These are phyloP conservation scores for Tanytarsus gracilentus DNA, from an alignment of 2,888 invertebrate species.

Conservation along the genomic window DNA sequence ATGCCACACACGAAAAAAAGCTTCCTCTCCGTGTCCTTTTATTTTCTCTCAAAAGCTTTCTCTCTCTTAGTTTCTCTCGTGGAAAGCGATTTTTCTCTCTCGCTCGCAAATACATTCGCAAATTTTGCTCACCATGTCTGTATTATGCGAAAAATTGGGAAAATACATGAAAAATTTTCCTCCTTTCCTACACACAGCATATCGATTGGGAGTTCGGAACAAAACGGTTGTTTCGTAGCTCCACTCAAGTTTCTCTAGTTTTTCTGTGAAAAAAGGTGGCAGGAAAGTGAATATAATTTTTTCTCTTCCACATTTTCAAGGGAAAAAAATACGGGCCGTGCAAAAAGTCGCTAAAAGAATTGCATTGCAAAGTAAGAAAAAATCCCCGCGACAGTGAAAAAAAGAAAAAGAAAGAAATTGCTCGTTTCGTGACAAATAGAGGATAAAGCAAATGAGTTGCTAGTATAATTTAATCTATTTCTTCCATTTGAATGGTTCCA, in stretches of 20 bases:
- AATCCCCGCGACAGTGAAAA: conserved; percentile 2
- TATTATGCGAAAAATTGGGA: conserved; percentile 8
- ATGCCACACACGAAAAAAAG: background rate
- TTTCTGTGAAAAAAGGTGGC: conserved; percentile 21
- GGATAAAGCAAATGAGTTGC: conserved; percentile 17
- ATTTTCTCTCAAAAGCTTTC: background rate
- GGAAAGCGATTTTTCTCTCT: background rate
- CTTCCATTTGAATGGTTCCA: background rate
- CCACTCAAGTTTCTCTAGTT: conserved; percentile 21
- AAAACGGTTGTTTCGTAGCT: conserved; percentile 29
- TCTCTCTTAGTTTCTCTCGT: background rate
- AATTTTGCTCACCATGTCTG: conserved; percentile 12
- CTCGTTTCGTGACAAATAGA: conserved; percentile 4
- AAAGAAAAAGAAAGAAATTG: background rate
- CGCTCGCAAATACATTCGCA: conserved; percentile 4
- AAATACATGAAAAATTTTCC: conserved; percentile 28
- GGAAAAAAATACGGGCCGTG: conserved; percentile 4
- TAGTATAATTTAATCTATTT: conserved; percentile 22
- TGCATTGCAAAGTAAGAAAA: background rate
- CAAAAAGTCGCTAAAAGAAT: background rate
- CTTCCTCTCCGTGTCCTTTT: background rate
- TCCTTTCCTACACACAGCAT: conserved; percentile 22
- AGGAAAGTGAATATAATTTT: conserved; percentile 23
- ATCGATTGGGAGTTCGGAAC: conserved; percentile 28
- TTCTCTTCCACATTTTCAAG: conserved; percentile 4